These are phyloP conservation scores for Triplophysa bombifrons DNA, from an alignment of 2,797 vertebrate genomes.

Conservation along the genomic window DNA sequence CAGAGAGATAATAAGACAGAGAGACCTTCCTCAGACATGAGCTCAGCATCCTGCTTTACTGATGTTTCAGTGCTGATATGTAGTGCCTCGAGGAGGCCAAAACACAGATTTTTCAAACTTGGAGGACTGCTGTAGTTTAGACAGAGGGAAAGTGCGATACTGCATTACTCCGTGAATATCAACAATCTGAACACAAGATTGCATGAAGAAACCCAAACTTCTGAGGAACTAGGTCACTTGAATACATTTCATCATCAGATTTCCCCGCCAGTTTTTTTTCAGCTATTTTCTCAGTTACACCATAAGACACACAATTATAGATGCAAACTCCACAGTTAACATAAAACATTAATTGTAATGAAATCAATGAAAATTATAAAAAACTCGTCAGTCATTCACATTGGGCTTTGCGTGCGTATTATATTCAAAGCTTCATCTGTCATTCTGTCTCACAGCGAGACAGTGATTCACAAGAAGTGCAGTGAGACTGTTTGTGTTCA, in stretches of 20 bases:
- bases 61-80: conserved; percentile 55
- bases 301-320: background rate
- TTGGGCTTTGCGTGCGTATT: background rate
- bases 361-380: background rate
- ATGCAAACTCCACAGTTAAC: background rate
- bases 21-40: conserved; percentile 63
- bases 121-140: conserved; percentile 1
- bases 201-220: conserved; percentile 51
- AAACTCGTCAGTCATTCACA: background rate
- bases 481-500: conserved; percentile 11
- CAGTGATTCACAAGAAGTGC: background rate
- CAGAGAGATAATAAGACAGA: conserved; percentile 47
- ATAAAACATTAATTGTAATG: background rate
- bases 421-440: conserved; percentile 23
- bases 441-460: conserved; percentile 7
- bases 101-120: conserved; percentile 29
- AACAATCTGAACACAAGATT: conserved; percentile 48
- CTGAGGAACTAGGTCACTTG: conserved; percentile 59
- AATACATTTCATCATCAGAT: conserved; percentile 36
- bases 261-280: conserved; percentile 25
- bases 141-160: conserved; percentile 28
- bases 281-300: conserved; percentile 29
- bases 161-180: conserved; percentile 45
- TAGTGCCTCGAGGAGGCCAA: conserved; percentile 47
- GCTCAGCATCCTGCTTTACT: conserved; percentile 62